phyloP scores from a whole-genome alignment of 2,113 vertebrate genomes.

The Pelecanus crispus region DNA sequence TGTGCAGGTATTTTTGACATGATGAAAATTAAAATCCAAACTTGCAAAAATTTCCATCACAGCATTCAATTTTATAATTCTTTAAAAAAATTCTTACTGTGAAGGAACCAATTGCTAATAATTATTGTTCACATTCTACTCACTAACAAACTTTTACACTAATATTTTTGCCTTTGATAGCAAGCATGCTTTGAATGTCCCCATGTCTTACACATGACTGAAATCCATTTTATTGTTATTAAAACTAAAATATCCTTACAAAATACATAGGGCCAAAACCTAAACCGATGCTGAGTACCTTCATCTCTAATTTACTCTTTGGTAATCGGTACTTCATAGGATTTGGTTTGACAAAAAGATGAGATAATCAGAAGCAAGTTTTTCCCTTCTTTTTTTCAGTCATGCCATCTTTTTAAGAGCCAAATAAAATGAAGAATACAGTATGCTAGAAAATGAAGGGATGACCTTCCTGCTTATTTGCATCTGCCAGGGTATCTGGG shows the following conservation, averaged over 20 bases:
- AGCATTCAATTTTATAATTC: background rate
- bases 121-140: background rate
- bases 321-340: background rate
- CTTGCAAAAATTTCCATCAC: background rate
- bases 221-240: background rate
- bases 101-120: background rate
- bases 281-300: background rate
- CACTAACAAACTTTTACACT: background rate
- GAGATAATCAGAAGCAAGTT: background rate
- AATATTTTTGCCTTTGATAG: background rate
- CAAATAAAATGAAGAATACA: background rate
- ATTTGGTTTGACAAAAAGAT: background rate
- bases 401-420: background rate
- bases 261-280: background rate
- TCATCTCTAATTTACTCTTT: background rate
- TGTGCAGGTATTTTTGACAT: background rate
- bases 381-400: background rate
- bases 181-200: background rate
- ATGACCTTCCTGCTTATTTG: slow-evolving; percentile 21
- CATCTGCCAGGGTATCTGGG: background rate
- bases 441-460: background rate
- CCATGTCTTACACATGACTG: background rate
- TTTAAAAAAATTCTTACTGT: background rate
- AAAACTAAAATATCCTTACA: background rate
- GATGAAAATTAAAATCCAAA: background rate